A percentile compares a stretch with the other conserved stretches of the same genome.
These are phyloP conservation scores for Propsilocerus akamusi DNA, from an alignment of 1,140 invertebrate species.

Conservation along the genomic window DNA sequence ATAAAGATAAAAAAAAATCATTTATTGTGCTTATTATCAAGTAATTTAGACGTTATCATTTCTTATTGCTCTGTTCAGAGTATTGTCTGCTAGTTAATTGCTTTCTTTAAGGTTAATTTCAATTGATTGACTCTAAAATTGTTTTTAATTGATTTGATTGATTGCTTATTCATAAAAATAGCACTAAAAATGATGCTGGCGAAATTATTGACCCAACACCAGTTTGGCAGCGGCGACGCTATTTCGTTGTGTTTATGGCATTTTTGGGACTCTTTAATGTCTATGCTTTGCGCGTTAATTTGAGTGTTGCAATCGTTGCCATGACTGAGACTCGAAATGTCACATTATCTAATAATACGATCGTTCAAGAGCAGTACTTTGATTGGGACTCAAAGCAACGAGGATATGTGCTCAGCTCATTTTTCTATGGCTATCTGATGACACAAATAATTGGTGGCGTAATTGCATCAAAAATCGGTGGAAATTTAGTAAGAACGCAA, in stretches of 20 bases:
- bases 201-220: neutral
- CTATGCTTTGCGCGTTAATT: constrained; percentile 61
- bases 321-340: constrained; percentile 43
- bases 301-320: constrained; percentile 67
- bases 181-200: too few species aligned
- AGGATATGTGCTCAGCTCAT: constrained; percentile 61
- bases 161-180: too few species aligned
- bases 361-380: constrained; percentile 42
- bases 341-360: constrained; percentile 28
- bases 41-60: too few species aligned
- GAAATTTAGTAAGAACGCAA: neutral
- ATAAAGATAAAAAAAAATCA: too few species aligned
- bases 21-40: too few species aligned
- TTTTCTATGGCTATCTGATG: constrained; percentile 57
- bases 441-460: constrained; percentile 44
- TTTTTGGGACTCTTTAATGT: constrained; percentile 71
- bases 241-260: constrained; percentile 47
- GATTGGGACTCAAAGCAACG: constrained; percentile 52
- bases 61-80: too few species aligned
- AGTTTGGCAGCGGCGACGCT: constrained; percentile 38
- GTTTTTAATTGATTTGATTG: too few species aligned
- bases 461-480: neutral
- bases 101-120: too few species aligned
- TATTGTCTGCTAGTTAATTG: too few species aligned
- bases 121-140: too few species aligned